Evolutionary conservation across 2,888 invertebrate species (phyloP).

Genomic region (Lithophane leautieri): DNA sequence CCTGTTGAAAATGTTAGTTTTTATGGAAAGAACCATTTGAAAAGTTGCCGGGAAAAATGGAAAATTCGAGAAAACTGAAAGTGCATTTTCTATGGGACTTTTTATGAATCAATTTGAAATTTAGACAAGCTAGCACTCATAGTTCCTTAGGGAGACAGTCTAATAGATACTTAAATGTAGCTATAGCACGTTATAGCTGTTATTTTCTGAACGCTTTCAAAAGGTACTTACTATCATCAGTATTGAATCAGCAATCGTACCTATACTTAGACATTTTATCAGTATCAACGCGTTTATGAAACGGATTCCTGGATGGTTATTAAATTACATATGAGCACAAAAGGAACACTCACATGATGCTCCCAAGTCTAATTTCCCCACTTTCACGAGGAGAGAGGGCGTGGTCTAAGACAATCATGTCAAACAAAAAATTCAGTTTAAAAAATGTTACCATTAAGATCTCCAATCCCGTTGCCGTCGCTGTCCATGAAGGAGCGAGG

Average conservation of each 20-base stretch:
- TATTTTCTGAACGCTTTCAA: background rate
- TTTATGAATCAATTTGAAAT: too few relatives aligned
- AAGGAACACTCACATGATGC: background rate
- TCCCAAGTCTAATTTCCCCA: background rate
- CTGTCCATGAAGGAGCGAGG: slow-evolving; percentile 94
- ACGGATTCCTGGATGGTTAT: background rate
- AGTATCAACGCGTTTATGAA: background rate
- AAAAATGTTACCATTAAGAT: slow-evolving; percentile 91
- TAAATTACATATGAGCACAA: background rate
- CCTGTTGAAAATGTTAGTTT: slow-evolving; percentile 68
- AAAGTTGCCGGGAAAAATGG: too few relatives aligned
- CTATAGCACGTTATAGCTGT: background rate
- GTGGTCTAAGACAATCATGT: background rate
- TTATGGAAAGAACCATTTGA: too few relatives aligned
- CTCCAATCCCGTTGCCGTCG: slow-evolving; percentile 94
- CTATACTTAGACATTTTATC: background rate
- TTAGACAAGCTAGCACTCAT: too few relatives aligned
- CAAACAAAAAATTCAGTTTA: background rate
- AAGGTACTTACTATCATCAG: background rate
- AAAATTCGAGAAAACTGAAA: too few relatives aligned
- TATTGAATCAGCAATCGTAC: background rate
- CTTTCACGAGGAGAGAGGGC: too few relatives aligned
- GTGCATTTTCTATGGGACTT: too few relatives aligned
- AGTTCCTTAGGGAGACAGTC: background rate
- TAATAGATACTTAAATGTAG: background rate